phyloP scores from a whole-genome alignment of 2,113 vertebrate species.

The Nothocercus julius region DNA sequence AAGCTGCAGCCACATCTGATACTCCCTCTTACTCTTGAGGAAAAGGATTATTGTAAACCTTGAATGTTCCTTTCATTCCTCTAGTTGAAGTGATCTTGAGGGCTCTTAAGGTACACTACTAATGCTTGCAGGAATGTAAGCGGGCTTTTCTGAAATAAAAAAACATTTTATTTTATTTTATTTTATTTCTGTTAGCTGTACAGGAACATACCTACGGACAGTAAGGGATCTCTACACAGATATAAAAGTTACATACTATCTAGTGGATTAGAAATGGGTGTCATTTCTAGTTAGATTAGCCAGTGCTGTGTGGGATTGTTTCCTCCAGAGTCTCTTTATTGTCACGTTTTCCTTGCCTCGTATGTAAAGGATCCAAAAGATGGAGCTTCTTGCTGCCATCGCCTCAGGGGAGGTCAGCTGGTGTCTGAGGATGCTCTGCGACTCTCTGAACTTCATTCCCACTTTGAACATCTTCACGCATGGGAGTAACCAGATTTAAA shows the following conservation, averaged over 20 bases:
- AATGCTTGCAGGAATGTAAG: slow-evolving; percentile 15
- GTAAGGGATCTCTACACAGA: neutral
- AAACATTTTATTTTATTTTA: neutral
- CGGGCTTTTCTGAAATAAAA: neutral
- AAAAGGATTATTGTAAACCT: neutral
- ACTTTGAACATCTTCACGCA: neutral
- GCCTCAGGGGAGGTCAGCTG: neutral
- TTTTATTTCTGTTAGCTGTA: neutral
- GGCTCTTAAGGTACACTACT: neutral
- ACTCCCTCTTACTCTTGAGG: neutral
- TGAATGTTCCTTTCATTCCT: neutral
- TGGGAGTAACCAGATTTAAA: neutral
- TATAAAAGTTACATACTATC: neutral
- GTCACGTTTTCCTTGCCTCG: neutral
- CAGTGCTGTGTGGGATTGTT: neutral
- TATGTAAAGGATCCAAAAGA: neutral
- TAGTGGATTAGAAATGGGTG: neutral
- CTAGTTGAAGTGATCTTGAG: neutral
- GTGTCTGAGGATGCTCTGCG: neutral
- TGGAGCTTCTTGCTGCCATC: neutral
- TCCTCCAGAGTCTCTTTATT: neutral
- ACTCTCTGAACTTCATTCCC: neutral
- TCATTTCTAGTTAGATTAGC: neutral
- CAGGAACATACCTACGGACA: fast-evolving
- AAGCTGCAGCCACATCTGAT: neutral